phyloP scores from a whole-genome alignment of 1,140 invertebrate species.

The Ptiloglossa arizonensis region DNA sequence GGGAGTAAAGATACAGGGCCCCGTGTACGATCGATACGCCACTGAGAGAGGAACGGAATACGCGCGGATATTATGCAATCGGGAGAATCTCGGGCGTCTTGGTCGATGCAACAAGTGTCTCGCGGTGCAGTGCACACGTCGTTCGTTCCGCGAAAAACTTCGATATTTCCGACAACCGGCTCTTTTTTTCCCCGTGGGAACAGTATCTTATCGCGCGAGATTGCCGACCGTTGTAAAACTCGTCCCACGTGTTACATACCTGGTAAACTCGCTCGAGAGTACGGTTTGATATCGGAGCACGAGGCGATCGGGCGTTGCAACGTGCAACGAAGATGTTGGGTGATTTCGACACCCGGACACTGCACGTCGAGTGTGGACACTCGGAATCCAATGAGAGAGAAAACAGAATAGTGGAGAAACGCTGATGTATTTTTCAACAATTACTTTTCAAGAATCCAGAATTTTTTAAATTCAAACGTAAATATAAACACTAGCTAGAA shows the following conservation, averaged over 20 bases:
- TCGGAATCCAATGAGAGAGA: too few species aligned
- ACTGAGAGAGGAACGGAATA: background rate
- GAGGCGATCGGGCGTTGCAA: background rate
- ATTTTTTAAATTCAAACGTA: too few species aligned
- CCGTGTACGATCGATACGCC: background rate
- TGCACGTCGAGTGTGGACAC: too few species aligned
- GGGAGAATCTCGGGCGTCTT: background rate
- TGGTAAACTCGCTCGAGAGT: background rate
- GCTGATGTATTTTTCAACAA: too few species aligned
- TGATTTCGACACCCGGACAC: background rate
- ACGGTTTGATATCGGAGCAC: conserved; percentile 8
- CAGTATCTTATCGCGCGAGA: conserved; percentile 53
- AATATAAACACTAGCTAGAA: too few species aligned
- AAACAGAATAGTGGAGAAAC: too few species aligned
- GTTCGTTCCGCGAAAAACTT: conserved; percentile 54
- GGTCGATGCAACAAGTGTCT: conserved; percentile 58
- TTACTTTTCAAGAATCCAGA: too few species aligned
- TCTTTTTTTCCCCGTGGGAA: background rate
- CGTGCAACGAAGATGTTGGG: background rate
- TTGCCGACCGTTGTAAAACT: conserved; percentile 6
- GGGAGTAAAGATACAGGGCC: too few species aligned
- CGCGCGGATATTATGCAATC: conserved; percentile 48
- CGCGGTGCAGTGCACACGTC: background rate
- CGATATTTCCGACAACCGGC: conserved; percentile 34
- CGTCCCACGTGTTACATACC: conserved; percentile 31